Evolutionary conservation across 1,140 invertebrate species (phyloP).

Genomic region (Papilio aristodemus): DNA sequence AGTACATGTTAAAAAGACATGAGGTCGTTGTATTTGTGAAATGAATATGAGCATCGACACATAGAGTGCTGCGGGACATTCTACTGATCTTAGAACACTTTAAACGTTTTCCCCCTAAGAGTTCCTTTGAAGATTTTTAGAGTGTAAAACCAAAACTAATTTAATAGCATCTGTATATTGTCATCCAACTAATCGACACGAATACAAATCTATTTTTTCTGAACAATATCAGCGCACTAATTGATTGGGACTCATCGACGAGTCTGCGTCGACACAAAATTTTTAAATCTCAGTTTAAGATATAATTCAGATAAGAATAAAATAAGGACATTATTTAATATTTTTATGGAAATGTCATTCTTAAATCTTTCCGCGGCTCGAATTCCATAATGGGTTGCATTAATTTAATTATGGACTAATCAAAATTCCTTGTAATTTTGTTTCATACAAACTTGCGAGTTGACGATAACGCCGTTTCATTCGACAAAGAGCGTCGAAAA

Average conservation of each 20-base stretch:
- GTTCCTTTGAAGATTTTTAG: too few relatives aligned
- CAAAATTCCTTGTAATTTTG: constrained; percentile 10
- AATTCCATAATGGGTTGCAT: constrained; percentile 4
- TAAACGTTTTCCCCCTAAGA: too few relatives aligned
- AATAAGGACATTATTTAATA: background rate
- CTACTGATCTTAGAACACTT: too few relatives aligned
- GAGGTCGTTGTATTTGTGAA: background rate
- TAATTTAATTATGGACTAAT: constrained; percentile 19
- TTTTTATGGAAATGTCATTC: background rate
- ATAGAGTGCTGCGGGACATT: too few relatives aligned
- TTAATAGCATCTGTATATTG: too few relatives aligned
- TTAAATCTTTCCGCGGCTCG: constrained; percentile 1
- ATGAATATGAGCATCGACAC: background rate
- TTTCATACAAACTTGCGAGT: constrained; percentile 5
- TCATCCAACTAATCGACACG: too few relatives aligned
- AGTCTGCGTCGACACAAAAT: background rate
- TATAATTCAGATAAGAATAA: constrained; percentile 2
- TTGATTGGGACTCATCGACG: background rate
- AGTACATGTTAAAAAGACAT: background rate
- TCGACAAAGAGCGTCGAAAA: background rate
- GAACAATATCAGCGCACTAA: too few relatives aligned
- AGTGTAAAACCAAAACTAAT: too few relatives aligned
- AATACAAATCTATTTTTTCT: too few relatives aligned
- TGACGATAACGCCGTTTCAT: background rate
- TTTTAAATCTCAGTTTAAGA: background rate